These are phyloP conservation scores for Chalcis sispes DNA, from an alignment of 2,888 invertebrate species.

Conservation along the genomic window DNA sequence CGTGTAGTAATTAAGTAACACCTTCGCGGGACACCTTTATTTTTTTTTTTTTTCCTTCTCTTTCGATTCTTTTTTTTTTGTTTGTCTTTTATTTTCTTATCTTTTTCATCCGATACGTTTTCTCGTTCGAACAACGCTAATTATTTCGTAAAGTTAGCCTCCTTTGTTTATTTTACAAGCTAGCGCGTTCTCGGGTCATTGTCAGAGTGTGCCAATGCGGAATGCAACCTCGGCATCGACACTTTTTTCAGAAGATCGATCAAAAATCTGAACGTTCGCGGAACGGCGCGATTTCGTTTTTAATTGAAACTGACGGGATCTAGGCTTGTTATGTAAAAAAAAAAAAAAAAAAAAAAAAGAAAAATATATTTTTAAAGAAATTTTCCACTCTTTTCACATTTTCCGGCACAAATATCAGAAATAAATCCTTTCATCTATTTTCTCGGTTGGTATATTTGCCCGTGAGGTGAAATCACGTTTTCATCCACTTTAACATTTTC, in stretches of 20 bases:
- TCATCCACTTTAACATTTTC: no score
- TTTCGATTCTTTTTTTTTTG: no score
- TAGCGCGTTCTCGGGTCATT: conserved; percentile 42
- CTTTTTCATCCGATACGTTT: neutral
- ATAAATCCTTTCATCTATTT: conserved; percentile 43
- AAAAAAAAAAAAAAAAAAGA: no score
- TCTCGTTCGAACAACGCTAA: neutral
- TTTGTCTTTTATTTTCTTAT: conserved; percentile 17
- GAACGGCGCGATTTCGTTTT: no score
- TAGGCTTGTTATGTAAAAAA: no score
- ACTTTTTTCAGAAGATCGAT: no score
- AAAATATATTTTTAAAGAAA: no score
- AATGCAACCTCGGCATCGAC: no score
- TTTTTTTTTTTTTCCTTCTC: conserved; percentile 11
- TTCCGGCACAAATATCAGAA: conserved; percentile 18
- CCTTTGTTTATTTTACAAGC: conserved; percentile 22
- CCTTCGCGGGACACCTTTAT: conserved; percentile 19
- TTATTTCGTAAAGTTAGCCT: neutral
- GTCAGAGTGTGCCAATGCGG: conserved; percentile 5
- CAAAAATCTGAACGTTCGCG: no score
- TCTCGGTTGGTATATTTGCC: no score
- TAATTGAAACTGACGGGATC: no score
- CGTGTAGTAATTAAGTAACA: conserved; percentile 47
- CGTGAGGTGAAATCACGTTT: no score
- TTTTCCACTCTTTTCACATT: neutral